Conservation (phyloP, 2,888 invertebrate species). For the Gasteruption jaculator region DNA sequence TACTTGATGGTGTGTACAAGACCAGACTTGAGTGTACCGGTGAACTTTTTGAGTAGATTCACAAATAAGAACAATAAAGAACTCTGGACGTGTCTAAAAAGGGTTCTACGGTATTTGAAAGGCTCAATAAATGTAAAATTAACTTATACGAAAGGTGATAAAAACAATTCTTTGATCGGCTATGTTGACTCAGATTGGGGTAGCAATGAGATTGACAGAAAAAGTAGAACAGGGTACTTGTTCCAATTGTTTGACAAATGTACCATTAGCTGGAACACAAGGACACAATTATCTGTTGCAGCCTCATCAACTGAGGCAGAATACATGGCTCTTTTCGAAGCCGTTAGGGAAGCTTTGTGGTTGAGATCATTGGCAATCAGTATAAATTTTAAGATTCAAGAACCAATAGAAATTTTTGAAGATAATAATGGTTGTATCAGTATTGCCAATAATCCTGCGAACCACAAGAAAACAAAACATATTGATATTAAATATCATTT, state of each 20-base stretch:
- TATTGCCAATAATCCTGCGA: conserved; percentile 34
- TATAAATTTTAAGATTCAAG: conserved; percentile 24
- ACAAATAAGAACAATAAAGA: conserved; percentile 18
- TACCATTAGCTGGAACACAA: conserved; percentile 26
- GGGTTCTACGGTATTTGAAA: conserved; percentile 18
- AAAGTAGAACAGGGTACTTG: conserved; percentile 22
- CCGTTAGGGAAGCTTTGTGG: conserved; percentile 35
- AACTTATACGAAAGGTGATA: too few relatives aligned
- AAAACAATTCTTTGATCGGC: too few relatives aligned
- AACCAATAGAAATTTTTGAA: conserved; percentile 30
- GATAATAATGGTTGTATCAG: conserved; percentile 41
- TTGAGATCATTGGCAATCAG: conserved; percentile 30
- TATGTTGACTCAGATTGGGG: conserved; percentile 17
- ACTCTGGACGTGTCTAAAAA: conserved; percentile 17
- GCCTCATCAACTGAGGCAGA: conserved; percentile 21
- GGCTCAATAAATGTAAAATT: conserved; percentile 17
- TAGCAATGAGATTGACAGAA: conserved; percentile 14
- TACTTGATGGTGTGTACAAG: conserved; percentile 20
- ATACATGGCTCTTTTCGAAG: conserved; percentile 30
- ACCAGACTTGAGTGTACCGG: conserved; percentile 14
- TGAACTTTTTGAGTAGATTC: conserved; percentile 19
- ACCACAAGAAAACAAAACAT: conserved; percentile 31
- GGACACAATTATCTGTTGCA: conserved; percentile 24
- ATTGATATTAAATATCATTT: conserved; percentile 36
- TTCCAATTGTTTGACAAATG: conserved; percentile 22